Evolutionary conservation across 2,797 vertebrate genomes (phyloP).

Genomic region (Typhlichthys subterraneus): DNA sequence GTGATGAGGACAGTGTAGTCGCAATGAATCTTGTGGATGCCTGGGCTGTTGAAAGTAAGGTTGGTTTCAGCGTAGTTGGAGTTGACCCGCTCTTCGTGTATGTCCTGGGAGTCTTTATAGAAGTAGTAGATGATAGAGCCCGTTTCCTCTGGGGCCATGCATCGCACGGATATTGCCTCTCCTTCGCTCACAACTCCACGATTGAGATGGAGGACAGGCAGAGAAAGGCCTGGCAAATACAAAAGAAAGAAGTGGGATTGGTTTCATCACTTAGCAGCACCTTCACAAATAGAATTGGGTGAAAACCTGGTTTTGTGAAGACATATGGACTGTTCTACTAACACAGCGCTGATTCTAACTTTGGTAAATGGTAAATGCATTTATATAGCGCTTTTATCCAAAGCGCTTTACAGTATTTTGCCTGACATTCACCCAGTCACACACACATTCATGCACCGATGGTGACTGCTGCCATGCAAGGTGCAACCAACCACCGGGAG

Average conservation of each 20-base stretch:
- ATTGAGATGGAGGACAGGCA: slow-evolving; percentile 55
- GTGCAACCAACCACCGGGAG: too few relatives aligned
- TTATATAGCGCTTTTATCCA: too few relatives aligned
- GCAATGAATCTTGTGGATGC: slow-evolving; percentile 56
- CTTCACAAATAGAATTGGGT: not conserved
- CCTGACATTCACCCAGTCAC: too few relatives aligned
- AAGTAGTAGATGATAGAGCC: slow-evolving; percentile 63
- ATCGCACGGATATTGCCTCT: slow-evolving; percentile 52
- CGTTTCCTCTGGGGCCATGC: slow-evolving; percentile 54
- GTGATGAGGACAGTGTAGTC: slow-evolving; percentile 47
- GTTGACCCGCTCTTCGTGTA: accelerated
- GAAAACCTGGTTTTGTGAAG: not conserved
- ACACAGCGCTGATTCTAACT: too few relatives aligned
- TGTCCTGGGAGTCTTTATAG: slow-evolving; percentile 27
- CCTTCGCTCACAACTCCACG: slow-evolving; percentile 46
- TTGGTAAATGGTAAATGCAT: too few relatives aligned
- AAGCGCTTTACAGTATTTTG: too few relatives aligned
- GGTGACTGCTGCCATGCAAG: too few relatives aligned
- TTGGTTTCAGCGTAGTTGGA: not conserved
- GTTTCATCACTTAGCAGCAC: not conserved
- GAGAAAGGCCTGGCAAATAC: slow-evolving; percentile 64
- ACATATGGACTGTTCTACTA: too few relatives aligned
- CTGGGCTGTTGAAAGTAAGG: slow-evolving; percentile 2
- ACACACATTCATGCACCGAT: too few relatives aligned
- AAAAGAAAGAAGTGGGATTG: not conserved